Evolutionary conservation across 1,140 invertebrate species (phyloP).

Genomic region (Brachionus paranguensis): DNA sequence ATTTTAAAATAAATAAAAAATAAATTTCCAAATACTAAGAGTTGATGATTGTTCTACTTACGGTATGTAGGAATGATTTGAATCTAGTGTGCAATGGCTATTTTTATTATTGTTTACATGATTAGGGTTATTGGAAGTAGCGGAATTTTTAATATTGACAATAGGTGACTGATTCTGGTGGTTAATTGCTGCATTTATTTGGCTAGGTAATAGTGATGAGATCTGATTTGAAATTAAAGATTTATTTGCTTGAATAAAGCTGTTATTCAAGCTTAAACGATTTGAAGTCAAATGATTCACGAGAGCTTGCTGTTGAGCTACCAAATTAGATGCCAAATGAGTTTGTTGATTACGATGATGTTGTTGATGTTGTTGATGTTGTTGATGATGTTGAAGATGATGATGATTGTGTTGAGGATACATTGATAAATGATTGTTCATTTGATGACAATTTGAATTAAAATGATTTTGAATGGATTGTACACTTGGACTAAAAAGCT

Average conservation of each 20-base stretch:
- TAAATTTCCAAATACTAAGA: no score
- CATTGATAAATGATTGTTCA: background rate
- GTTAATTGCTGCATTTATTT: background rate
- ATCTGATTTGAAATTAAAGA: background rate
- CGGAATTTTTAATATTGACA: background rate
- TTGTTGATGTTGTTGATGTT: background rate
- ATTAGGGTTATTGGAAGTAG: no score
- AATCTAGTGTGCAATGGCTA: background rate
- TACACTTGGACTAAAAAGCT: background rate
- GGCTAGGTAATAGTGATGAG: background rate
- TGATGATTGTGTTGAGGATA: background rate
- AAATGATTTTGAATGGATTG: background rate
- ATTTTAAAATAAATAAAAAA: no score
- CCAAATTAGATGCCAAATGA: background rate
- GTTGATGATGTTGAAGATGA: background rate
- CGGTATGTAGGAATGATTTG: background rate
- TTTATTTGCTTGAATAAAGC: background rate
- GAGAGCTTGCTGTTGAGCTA: background rate
- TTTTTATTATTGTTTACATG: background rate
- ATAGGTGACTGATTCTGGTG: background rate
- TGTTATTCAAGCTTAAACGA: background rate
- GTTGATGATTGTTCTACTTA: background rate
- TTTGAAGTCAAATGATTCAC: background rate
- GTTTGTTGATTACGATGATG: background rate
- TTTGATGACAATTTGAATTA: conserved; percentile 13